A percentile compares a stretch with the other conserved stretches of the same genome.
phyloP scores from a whole-genome alignment of 2,888 invertebrate genomes.

The Drosophila limbata region DNA sequence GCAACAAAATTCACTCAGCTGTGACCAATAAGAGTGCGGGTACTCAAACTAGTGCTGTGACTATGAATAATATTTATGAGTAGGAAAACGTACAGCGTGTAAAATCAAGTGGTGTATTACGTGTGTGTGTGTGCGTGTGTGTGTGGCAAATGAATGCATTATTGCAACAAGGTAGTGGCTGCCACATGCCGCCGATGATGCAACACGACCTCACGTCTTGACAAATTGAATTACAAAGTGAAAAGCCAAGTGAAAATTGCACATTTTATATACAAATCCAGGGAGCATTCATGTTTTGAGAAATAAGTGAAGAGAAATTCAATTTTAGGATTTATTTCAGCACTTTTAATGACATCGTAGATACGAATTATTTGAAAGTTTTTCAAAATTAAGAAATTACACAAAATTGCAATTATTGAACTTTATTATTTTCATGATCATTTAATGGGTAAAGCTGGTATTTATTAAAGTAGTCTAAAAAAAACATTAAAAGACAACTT shows the following conservation, averaged over 20 bases:
- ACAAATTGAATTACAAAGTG: constrained; percentile 50
- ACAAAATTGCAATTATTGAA: no score
- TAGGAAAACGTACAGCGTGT: constrained; percentile 23
- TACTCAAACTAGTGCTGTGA: constrained; percentile 27
- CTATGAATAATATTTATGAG: constrained; percentile 24
- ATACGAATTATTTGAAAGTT: background rate
- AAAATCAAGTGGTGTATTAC: constrained; percentile 39
- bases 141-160: constrained; percentile 61
- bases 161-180: constrained; percentile 15
- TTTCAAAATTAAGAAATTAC: background rate
- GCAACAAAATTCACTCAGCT: constrained; percentile 37
- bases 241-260: constrained; percentile 4
- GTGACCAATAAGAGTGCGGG: constrained; percentile 31
- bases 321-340: background rate
- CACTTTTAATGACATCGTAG: background rate
- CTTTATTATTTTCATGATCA: no score
- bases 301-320: background rate
- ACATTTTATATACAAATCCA: background rate
- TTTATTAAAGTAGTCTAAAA: no score
- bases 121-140: constrained; percentile 29
- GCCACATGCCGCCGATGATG: constrained; percentile 47
- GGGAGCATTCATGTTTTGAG: background rate
- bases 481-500: no score
- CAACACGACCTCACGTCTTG: constrained; percentile 50
- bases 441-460: no score